phyloP scores from a whole-genome alignment of 1,140 invertebrate genomes.

The Bombus sylvicola region DNA sequence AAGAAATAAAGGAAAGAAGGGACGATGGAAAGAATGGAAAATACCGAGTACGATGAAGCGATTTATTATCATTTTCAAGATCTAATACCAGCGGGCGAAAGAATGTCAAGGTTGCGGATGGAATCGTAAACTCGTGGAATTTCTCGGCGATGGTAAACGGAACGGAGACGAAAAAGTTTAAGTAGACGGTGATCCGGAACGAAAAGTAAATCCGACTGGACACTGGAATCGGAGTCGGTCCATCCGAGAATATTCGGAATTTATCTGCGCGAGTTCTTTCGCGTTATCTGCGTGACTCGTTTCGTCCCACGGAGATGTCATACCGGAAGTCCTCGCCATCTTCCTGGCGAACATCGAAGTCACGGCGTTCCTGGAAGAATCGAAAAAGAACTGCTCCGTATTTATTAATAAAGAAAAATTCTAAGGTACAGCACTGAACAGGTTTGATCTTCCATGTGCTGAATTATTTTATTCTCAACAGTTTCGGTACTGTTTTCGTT shows the following conservation, averaged over 20 bases:
- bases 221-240: slow-evolving; percentile 31
- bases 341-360: neutral
- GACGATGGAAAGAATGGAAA: neutral
- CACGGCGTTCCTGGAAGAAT: neutral
- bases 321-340: slow-evolving; percentile 14
- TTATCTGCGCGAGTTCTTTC: slow-evolving; percentile 6
- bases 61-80: neutral
- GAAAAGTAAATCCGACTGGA: slow-evolving; percentile 33
- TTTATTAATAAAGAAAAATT: neutral
- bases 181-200: neutral
- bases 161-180: neutral
- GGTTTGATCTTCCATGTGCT: neutral
- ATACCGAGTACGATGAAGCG: neutral
- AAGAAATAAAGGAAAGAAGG: neutral
- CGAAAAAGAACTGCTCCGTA: neutral
- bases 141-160: slow-evolving; percentile 9
- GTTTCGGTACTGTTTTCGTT: neutral
- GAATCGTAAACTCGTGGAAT: neutral
- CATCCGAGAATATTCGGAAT: slow-evolving; percentile 30
- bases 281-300: no score
- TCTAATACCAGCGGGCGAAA: neutral
- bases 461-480: neutral
- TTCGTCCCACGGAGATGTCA: no score
- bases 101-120: slow-evolving; percentile 14
- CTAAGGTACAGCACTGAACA: neutral